Evolutionary conservation across 2,888 invertebrate genomes (phyloP).

Genomic region (Melangyna quadrimaculata): DNA sequence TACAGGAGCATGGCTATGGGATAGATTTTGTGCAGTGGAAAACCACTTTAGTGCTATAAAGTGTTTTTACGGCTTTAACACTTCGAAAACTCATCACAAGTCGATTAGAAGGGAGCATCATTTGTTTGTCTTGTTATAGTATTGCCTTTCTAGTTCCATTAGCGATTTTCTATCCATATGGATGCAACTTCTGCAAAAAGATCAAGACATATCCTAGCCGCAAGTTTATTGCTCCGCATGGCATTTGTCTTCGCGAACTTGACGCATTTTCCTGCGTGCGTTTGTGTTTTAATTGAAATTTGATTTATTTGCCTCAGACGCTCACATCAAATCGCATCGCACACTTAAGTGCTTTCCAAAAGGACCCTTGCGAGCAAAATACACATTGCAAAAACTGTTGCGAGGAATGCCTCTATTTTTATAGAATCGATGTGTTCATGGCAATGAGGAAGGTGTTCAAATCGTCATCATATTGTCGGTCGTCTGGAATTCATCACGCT

Average conservation of each 20-base stretch:
- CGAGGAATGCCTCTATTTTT: background rate
- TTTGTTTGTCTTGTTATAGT: background rate
- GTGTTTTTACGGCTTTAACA: constrained; percentile 20
- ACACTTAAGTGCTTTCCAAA: constrained; percentile 40
- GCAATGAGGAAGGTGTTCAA: constrained; percentile 33
- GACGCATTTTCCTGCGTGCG: constrained; percentile 4
- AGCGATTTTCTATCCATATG: background rate
- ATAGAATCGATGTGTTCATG: background rate
- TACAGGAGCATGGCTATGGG: no score
- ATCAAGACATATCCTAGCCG: background rate
- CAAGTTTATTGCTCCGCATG: constrained; percentile 42
- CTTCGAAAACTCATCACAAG: constrained; percentile 25
- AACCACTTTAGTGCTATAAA: constrained; percentile 16
- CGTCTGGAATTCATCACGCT: constrained; percentile 65
- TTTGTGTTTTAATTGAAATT: constrained; percentile 24
- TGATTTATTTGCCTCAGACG: constrained; percentile 50
- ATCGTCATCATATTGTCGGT: constrained; percentile 40
- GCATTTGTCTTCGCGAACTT: constrained; percentile 58
- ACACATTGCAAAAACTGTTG: background rate
- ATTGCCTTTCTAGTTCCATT: background rate
- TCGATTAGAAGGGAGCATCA: background rate
- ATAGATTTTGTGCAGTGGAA: background rate
- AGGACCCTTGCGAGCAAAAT: constrained; percentile 3
- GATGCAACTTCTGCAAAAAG: background rate
- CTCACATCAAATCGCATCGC: background rate